Conservation (phyloP, 2,797 vertebrate genomes). For the Myoxocephalus aenaeus region DNA sequence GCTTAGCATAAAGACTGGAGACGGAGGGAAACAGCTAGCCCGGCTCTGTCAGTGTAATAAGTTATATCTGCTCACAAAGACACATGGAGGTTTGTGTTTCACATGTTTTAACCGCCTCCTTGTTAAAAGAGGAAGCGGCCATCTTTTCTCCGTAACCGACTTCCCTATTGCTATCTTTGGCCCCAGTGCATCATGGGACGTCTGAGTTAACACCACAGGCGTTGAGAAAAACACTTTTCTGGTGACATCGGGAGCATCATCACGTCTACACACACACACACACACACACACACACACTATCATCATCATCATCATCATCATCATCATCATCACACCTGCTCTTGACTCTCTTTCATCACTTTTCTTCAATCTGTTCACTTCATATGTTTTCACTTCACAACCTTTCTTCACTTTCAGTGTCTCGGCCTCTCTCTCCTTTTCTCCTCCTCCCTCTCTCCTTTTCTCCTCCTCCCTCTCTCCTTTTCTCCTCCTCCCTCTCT, state of each 20-base stretch:
- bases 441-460: too few species aligned
- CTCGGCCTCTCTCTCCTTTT: neutral
- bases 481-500: too few species aligned
- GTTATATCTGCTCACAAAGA: too few species aligned
- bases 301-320: neutral
- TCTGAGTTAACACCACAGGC: slow-evolving; percentile 10
- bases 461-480: too few species aligned
- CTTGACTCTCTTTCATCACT: neutral
- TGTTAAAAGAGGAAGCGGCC: neutral
- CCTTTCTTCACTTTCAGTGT: neutral
- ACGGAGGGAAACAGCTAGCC: neutral
- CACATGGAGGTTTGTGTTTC: too few species aligned
- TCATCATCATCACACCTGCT: slow-evolving; percentile 10
- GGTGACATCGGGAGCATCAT: neutral
- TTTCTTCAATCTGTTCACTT: neutral
- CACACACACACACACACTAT: too few species aligned
- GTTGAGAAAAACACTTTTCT: slow-evolving; percentile 1
- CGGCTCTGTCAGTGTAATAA: too few species aligned
- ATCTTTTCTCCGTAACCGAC: neutral
- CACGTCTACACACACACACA: too few species aligned
- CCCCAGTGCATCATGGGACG: slow-evolving; percentile 39
- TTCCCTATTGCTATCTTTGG: neutral
- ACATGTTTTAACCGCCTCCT: too few species aligned
- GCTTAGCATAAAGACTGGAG: neutral
- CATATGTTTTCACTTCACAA: neutral